Evolutionary conservation across 1,140 invertebrate species (phyloP).

Genomic region (Aethina tumida): DNA sequence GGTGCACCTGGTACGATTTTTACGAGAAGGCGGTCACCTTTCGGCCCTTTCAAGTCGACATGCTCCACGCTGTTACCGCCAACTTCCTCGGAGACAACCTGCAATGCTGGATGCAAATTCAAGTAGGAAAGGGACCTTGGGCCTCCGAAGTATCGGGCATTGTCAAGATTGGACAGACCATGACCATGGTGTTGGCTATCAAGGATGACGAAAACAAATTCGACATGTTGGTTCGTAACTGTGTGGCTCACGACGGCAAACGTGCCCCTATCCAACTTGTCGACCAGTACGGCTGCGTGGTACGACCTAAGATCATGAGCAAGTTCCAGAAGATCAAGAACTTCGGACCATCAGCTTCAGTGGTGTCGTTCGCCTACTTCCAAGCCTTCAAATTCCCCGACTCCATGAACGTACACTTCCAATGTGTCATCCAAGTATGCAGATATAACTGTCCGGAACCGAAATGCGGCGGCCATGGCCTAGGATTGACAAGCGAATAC

Average conservation of each 20-base stretch:
- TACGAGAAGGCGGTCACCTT: slow-evolving; percentile 92
- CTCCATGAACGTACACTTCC: slow-evolving; percentile 95
- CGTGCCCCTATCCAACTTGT: slow-evolving; percentile 85
- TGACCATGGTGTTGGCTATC: slow-evolving; percentile 92
- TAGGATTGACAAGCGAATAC: slow-evolving; percentile 49
- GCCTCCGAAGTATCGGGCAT: slow-evolving; percentile 89
- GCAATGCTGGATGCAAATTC: slow-evolving; percentile 95
- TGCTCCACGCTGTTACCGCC: slow-evolving; percentile 85
- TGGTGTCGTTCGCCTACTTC: slow-evolving; percentile 92
- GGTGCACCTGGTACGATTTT: slow-evolving; percentile 92
- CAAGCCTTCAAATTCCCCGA: slow-evolving; percentile 95
- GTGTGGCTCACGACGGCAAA: slow-evolving; percentile 89
- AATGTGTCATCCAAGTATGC: slow-evolving; percentile 92
- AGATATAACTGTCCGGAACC: slow-evolving; percentile 87
- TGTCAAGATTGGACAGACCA: slow-evolving; percentile 90
- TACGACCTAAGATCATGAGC: slow-evolving; percentile 87
- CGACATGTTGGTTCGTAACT: slow-evolving; percentile 89
- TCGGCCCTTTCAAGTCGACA: slow-evolving; percentile 87
- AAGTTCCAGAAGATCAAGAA: slow-evolving; percentile 95
- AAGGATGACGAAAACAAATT: slow-evolving; percentile 94
- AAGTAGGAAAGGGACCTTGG: slow-evolving; percentile 90
- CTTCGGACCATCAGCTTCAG: slow-evolving; percentile 86
- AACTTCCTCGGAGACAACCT: slow-evolving; percentile 92
- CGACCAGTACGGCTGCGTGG: slow-evolving; percentile 85
- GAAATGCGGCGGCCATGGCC: slow-evolving; percentile 61